phyloP scores from a whole-genome alignment of 2,113 vertebrate species.

The Salvelinus fontinalis region DNA sequence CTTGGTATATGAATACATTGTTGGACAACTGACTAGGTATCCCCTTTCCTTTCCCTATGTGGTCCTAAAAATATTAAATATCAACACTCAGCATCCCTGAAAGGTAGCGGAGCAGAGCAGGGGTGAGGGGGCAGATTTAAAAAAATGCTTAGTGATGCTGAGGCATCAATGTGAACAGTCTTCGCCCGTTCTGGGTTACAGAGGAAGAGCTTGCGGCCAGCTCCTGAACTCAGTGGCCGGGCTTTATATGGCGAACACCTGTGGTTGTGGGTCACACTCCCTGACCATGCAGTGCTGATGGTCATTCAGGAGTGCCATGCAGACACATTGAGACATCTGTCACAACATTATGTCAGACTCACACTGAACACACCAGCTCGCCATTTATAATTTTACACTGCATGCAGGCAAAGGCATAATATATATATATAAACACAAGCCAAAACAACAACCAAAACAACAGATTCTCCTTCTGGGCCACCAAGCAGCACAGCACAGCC shows the following conservation, averaged over 20 bases:
- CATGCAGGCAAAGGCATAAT: not conserved
- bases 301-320: not conserved
- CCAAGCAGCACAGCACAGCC: conserved; percentile 20
- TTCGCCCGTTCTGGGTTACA: not conserved
- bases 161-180: not conserved
- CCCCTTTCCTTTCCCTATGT: too few species aligned
- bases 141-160: not conserved
- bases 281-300: not conserved
- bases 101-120: too few species aligned
- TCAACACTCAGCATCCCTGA: too few species aligned
- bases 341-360: not conserved
- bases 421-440: conserved; percentile 11
- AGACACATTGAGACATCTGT: not conserved
- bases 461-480: not conserved
- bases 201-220: not conserved
- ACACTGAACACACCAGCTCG: not conserved
- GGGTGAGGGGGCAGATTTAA: too few species aligned
- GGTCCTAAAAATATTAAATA: too few species aligned
- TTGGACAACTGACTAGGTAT: too few species aligned
- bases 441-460: not conserved
- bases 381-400: not conserved
- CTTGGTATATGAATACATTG: too few species aligned
- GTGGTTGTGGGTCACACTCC: not conserved
- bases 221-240: not conserved
- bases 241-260: not conserved